Evolutionary conservation across 2,797 vertebrate species (phyloP), one percentile per base, ranked within the genome.

Genomic region (Astyanax mexicanus): DNA sequence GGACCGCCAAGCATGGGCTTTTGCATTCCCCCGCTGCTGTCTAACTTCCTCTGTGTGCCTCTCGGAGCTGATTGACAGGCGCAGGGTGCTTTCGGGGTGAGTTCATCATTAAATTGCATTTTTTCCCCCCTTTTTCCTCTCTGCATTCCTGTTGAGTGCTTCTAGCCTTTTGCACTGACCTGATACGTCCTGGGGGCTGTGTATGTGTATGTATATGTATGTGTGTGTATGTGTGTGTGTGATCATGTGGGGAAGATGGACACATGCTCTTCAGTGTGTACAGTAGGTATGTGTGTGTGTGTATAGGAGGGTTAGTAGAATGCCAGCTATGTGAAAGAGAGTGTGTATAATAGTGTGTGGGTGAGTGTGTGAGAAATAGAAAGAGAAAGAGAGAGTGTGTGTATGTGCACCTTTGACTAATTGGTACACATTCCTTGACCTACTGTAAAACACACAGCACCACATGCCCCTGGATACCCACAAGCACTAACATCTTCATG

Each of bases 61-160:
- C 37, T 68, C 81, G 74, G 55, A 25, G 67, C 80, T 91, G 90
- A 91, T 85, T 89, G 89, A 89, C 90, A 87, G 88, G 72, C 76
- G 72, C 64, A 80, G 80, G 81, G 79, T 83, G 86, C 83, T 88
- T 88, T 88, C 78, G 83, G 85, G 85, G 84, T 85, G 84, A 87
- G 80, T 89, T 80, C 75, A 78, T 75, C 60, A 75, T 78, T 72
- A 60, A 71, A 66, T 79, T 77, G 4, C 78, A 74, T 74, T 80
- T 77, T 58, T 61, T 52, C 23, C 32, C 21, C 45, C 27, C 71
- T 11, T 49, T 71, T 72, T 69, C 57, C 17, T n/a, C 29, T 32
- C 29, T 60, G 15, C 38, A 64, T 73, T 69, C 52, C 32, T 35
- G 58, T 69, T 62, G 72, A 35, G 60, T 54, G 51, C 45, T 37